Conservation (phyloP, 1,140 invertebrate species). For the Spodoptera frugiperda region DNA sequence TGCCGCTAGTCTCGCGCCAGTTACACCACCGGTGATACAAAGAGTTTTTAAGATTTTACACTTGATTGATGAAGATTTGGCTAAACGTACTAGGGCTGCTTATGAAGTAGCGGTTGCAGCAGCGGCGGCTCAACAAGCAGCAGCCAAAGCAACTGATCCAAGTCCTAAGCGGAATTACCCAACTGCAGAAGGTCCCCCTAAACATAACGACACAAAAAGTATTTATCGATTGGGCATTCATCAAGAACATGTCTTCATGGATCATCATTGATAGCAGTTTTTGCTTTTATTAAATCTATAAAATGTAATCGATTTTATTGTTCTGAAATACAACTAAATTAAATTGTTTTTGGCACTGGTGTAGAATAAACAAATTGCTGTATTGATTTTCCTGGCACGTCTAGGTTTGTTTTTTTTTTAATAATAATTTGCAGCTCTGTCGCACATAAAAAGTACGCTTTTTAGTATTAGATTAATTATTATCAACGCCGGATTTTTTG, state of each 20-base stretch:
- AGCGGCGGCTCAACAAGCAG: constrained; percentile 1
- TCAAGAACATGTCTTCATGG: not conserved
- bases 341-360: no score
- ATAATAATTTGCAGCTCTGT: no score
- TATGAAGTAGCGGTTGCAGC: not conserved
- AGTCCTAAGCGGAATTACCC: not conserved
- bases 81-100: constrained; percentile 68
- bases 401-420: no score
- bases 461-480: no score
- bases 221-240: not conserved
- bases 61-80: constrained; percentile 88
- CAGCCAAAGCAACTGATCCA: not conserved
- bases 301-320: no score
- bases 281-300: no score
- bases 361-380: no score
- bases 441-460: no score
- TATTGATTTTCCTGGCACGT: no score
- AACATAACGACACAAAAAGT: not conserved
- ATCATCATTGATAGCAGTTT: no score
- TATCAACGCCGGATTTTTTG: no score
- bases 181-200: not conserved
- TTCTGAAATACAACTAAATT: no score
- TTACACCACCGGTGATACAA: constrained; percentile 92
- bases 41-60: constrained; percentile 89
- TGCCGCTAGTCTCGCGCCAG: constrained; percentile 89